Conservation (phyloP, 2,797 vertebrate genomes). For the Paratrypauchen microcephalus region DNA sequence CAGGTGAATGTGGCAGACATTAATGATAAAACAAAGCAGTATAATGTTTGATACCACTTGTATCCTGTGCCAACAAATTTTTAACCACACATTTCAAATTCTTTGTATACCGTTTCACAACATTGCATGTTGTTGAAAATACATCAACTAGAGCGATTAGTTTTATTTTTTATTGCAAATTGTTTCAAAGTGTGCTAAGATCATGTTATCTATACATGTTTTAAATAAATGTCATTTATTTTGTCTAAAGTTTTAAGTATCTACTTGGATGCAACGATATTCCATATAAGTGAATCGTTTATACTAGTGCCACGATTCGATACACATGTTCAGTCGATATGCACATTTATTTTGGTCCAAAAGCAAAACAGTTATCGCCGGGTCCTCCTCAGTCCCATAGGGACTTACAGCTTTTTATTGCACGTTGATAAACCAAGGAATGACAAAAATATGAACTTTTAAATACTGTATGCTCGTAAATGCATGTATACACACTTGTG, state of each 20-base stretch:
- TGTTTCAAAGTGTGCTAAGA: not conserved
- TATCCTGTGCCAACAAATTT: not conserved
- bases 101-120: not conserved
- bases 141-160: not conserved
- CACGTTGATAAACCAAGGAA: too few relatives aligned
- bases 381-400: too few relatives aligned
- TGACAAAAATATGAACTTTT: too few relatives aligned
- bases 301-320: too few relatives aligned
- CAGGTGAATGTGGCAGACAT: not conserved
- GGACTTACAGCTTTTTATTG: too few relatives aligned
- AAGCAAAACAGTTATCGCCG: too few relatives aligned
- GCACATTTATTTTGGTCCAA: too few relatives aligned
- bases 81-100: not conserved
- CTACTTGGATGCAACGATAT: not conserved
- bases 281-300: too few relatives aligned
- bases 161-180: not conserved
- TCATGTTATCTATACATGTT: not conserved
- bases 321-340: too few relatives aligned
- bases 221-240: too few relatives aligned
- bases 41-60: slow-evolving; percentile 2
- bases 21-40: not conserved
- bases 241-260: not conserved
- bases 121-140: not conserved
- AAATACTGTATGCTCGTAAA: too few relatives aligned
- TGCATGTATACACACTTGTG: too few relatives aligned